These are phyloP conservation scores for Acropora yongei DNA, from an alignment of 64 coral and sea anemone genomes.

Conservation along the genomic window DNA sequence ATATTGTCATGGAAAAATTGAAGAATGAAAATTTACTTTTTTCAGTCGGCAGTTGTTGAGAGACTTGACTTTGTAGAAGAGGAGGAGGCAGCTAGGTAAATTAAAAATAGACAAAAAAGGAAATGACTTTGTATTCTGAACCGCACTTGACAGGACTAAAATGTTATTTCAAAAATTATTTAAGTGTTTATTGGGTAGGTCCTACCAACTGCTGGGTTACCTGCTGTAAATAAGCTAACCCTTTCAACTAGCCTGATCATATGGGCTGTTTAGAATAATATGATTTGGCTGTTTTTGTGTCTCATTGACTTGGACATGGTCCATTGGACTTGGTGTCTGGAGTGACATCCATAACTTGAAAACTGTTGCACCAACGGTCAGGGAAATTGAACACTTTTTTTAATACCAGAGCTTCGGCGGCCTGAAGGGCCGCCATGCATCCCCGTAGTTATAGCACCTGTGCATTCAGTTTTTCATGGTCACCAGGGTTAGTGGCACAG, in stretches of 20 bases:
- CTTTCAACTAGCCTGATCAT: conserved; percentile 1
- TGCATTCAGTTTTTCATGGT: neutral
- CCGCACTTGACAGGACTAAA: conserved; percentile 11
- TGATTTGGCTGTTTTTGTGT: conserved; percentile 15
- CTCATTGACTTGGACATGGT: conserved; percentile 5
- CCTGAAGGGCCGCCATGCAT: neutral
- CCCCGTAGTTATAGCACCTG: conserved; percentile 3
- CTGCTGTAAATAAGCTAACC: conserved; percentile 12
- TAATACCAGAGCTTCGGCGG: neutral
- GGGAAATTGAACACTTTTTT: neutral
- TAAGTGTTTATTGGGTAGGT: conserved; percentile 17
- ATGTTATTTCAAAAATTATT: conserved; percentile 6
- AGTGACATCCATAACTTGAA: neutral
- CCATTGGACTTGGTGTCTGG: neutral
- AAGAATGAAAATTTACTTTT: neutral
- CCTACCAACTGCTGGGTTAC: conserved; percentile 3
- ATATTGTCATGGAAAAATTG: neutral
- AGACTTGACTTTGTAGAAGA: conserved; percentile 3
- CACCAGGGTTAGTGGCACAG: neutral
- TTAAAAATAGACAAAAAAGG: conserved; percentile 22
- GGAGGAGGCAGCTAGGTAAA: conserved; percentile 1
- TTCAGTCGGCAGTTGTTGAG: conserved; percentile 9
- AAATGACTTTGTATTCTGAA: conserved; percentile 21
- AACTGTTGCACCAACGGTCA: conserved; percentile 8
- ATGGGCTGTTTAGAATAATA: conserved; percentile 1